A percentile compares a stretch with the other conserved stretches of the same genome.
Evolutionary conservation across 1,140 invertebrate genomes (phyloP).

Genomic region (Plectrocnemia conspersa): DNA sequence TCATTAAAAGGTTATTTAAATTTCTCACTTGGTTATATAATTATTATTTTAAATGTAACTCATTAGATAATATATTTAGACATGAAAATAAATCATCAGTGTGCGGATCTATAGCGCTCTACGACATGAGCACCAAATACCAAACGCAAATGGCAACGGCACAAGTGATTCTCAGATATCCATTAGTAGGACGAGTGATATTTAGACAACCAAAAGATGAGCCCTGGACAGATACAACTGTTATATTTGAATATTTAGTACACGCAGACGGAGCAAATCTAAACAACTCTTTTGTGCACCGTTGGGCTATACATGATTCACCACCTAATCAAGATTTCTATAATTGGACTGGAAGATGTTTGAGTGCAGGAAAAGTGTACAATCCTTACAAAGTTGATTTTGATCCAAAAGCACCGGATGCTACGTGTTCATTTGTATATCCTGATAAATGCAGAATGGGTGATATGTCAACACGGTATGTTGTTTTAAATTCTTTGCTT

Average conservation of each 20-base stretch:
- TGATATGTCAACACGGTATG: constrained; percentile 55
- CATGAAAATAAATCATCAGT: constrained; percentile 58
- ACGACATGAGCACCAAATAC: constrained; percentile 60
- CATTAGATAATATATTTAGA: constrained; percentile 33
- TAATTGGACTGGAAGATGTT: constrained; percentile 80
- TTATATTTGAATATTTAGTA: constrained; percentile 70
- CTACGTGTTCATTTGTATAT: constrained; percentile 52
- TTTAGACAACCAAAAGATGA: constrained; percentile 77
- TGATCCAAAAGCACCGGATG: constrained; percentile 47
- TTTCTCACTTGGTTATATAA: constrained; percentile 1
- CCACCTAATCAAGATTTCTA: constrained; percentile 73
- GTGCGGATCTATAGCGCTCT: constrained; percentile 62
- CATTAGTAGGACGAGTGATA: constrained; percentile 79
- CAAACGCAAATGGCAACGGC: constrained; percentile 69
- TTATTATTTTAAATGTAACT: constrained; percentile 27
- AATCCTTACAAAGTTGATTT: constrained; percentile 74
- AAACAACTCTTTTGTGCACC: constrained; percentile 73
- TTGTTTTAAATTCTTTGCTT: constrained; percentile 11
- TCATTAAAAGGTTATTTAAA: constrained; percentile 72
- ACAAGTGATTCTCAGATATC: constrained; percentile 75
- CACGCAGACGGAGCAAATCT: constrained; percentile 80
- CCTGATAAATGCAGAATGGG: constrained; percentile 62
- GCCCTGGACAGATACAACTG: constrained; percentile 76
- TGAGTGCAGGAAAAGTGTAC: constrained; percentile 72
- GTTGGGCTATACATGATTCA: constrained; percentile 61